Base-by-base conservation (phyloP, 2,888 invertebrate genomes). In the Cephalotes varians region DNA sequence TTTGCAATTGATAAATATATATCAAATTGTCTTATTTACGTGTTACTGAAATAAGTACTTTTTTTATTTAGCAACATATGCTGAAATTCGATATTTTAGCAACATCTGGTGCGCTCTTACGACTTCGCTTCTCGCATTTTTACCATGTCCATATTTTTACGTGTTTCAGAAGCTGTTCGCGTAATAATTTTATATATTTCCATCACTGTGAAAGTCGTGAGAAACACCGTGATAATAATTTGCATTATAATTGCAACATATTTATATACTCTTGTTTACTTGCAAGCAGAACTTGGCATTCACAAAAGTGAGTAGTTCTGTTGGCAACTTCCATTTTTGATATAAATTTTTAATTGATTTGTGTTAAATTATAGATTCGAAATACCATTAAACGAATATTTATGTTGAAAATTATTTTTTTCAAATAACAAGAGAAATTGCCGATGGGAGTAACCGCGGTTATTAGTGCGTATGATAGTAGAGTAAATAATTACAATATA, bases 151-250 rank as follows among this genome's bases (percentile, higher is more conserved):
- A 54, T 54, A 62, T 49, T 62, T 28, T 34, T 60, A 72, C n/a
- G 9, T 54, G 44, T 60, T 58, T 18, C 15, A 73, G 15, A 73
- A 31, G n/a, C n/a, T 40, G 40, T 58, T 60, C 1, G 3, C 31
- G 3, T 71, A 49, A 74, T 62, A 56, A 44, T 74, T 74, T n/a
- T 72, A 72, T 73, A 47, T 62, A 18, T 64, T 74, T 34, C 9
- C 1, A 34, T 3, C 40, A n/a, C n/a, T 40, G 10, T 28, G n/a
- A 62, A 21, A 62, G 47, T 18, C 7, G 3, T 47, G 18, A 47
- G 18, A 34, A 18, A 62, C 6, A 49, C 15, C 28, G 18, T 2
- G 21, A 31, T 62, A 49, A 64, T 49, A 15, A 2, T 21, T 73
- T 44, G 31, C 15, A 2, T 72, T 44, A 60, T 31, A 60, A 60